A percentile compares a stretch with the other conserved stretches of the same genome.
Evolutionary conservation across 2,888 invertebrate genomes (phyloP).

Genomic region (Desoria tigrina): DNA sequence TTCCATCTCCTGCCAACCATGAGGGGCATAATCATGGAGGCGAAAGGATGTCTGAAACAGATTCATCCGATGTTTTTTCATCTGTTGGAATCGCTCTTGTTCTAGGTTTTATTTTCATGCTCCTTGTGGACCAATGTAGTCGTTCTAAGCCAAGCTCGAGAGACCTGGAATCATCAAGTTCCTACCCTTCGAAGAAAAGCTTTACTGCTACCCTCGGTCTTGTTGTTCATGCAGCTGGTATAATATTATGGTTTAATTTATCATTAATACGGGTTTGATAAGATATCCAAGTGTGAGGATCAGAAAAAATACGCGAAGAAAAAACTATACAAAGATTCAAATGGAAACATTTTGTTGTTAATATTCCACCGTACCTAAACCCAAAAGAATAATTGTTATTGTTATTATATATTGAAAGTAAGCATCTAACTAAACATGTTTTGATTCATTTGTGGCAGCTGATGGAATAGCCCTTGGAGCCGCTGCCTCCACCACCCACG

Average conservation of each 20-base stretch:
- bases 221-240: slow-evolving; percentile 95
- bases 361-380: no score
- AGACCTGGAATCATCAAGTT: slow-evolving; percentile 42
- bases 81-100: slow-evolving; percentile 91
- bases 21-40: slow-evolving; percentile 24
- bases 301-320: no score
- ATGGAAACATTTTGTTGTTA: no score
- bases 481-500: slow-evolving; percentile 92
- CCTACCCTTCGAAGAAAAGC: slow-evolving; percentile 58
- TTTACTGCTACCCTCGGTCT: slow-evolving; percentile 94
- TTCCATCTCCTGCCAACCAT: slow-evolving; percentile 16
- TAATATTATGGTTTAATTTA: slow-evolving; percentile 44
- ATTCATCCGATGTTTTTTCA: slow-evolving; percentile 70
- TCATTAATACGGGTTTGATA: background rate
- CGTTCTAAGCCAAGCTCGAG: slow-evolving; percentile 61
- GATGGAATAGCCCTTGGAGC: slow-evolving; percentile 98
- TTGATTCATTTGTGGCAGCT: slow-evolving; percentile 68
- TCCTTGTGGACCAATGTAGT: slow-evolving; percentile 85
- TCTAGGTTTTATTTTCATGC: slow-evolving; percentile 95
- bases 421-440: no score
- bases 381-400: no score
- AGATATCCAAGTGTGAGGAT: no score
- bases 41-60: slow-evolving; percentile 54
- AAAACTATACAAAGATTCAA: no score
- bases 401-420: no score